Base-by-base conservation (phyloP, 2,888 invertebrate species). In the Iphiclides podalirius region DNA sequence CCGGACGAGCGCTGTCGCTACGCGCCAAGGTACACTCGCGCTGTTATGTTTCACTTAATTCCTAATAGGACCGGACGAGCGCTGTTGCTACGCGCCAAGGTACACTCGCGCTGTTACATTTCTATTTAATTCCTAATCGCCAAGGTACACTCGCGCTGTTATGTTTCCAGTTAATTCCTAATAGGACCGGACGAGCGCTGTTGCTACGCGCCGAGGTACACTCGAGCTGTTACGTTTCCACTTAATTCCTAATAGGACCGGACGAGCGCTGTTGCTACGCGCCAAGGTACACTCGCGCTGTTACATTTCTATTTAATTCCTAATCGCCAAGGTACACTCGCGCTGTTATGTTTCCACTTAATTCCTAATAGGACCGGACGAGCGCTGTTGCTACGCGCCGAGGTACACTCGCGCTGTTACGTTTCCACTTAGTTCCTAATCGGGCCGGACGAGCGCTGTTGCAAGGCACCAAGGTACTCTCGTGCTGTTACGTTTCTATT, bases 351-450 rank as follows among this genome's bases (percentile, higher is more conserved):
- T 16, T 6, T 12, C 1, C n/a, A 15, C 6, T n/a, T 23, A 7
- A 6, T n/a, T 1, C 2, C 2, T 8, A 9, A 3, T 14, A 28
- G 9, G 16, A 7, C 4, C 34, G 95, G 95, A 0, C 90, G 98
- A 58, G 97, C 97, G 9, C 81, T 98, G 41, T 88, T 99, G 15
- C 94, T 95, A 59, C 94, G 95, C 66, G 93, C 97, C 1, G 97
- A 96, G 92, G 97, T 96, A 23, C 20, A 6, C 20, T 20, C 20
- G 20, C 20, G 20, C n/a, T n/a, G n/a, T n/a, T n/a, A n/a, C 4
- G 15, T 16, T 6, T 12, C 1, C n/a, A 15, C 6, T n/a, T 23
- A 7, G 1, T n/a, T 1, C 2, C 2, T 8, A 9, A 3, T 14
- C 26, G 9, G 16, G 4, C 4, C n/a, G n/a, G n/a, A n/a, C n/a